Evolutionary conservation across 2,113 vertebrate genomes (phyloP), one percentile per base, ranked within the genome.

Genomic region (Cathartes aura): DNA sequence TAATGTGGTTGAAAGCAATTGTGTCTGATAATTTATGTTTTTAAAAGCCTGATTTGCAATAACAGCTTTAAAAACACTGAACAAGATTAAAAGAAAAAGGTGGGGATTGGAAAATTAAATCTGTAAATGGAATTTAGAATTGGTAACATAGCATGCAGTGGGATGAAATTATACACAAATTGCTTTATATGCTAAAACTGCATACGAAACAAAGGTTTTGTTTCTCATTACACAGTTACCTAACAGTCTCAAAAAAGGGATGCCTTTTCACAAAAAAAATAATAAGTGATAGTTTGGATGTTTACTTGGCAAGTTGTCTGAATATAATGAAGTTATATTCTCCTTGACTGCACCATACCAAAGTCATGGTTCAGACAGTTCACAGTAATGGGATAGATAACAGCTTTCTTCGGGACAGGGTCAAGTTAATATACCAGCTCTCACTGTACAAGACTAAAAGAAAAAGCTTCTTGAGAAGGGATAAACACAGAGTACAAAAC

Each of bases 1-100:
- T 90, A 91, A 87, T 93, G 78, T 75, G 7, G 24, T 91, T 96
- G 91, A 96, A 96, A 95, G 97, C 76, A 95, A 82, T 82, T 82
- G 15, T 73, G 64, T 32, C 80, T 92, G 40, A 82, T 96, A 89
- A 96, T 94, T 91, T 93, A 95, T 13, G 66, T 75, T 85, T 96
- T 94, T 91, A 91, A 92, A 91, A 96, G 78, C 58, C 70, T 95
- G 71, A 58, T 91, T 96, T 96, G 56, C 47, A 90, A 34, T 82
- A 95, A 84, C 81, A 76, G 47, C 74, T 94, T 97, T 90, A 91
- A 94, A 95, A 95, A 86, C 42, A 88, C 38, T 40, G 66, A 95
- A 75, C 32, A 67, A 87, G 71, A 90, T 87, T 68, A 89, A 91
- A 81, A 87, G 21, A 58, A 87, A 87, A 80, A 94, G 40, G 71